Evolutionary conservation across 2,888 invertebrate genomes (phyloP), one percentile per base, ranked within the genome.

Genomic region (Ellobium chinense): DNA sequence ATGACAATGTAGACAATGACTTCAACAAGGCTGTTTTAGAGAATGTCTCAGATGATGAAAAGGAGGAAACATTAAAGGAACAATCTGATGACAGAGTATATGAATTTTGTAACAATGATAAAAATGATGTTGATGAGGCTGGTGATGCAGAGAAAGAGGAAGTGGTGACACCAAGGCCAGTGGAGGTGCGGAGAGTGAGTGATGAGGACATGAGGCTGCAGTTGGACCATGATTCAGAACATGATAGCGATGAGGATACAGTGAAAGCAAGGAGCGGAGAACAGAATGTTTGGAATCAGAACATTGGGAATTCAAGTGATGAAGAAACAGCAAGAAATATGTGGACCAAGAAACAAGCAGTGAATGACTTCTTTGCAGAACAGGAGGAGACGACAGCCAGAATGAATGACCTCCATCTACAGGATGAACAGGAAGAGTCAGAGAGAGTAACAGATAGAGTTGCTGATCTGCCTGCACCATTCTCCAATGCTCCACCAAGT

Each of bases 241-340:
- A 65, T 21, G 36, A 37, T 21, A 54, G 63, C 24, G 80, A 68
- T 39, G 78, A 14, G 31, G 73, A 68, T 7, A 65, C 27, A n/a
- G 29, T 31, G 34, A 56, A 31, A 34, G 77, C 65, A 37, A 37
- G 7, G 3, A 27, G 46, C 18, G 29, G 31, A 9, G 65, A n/a
- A 9, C 24, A 39, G 4, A 37, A 4, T 18, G 34, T 56, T 7
- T 62, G 65, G 72, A 72, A 29, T 60, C 77, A 27, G 36, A 37
- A 37, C 62, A 34, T 2, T 54, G 58, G 27, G 31, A 63, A 56
- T 31, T 29, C 58, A 2, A 58, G 39, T n/a, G 65, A 56, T 60
- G 77, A 78, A 39, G 60, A 78, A 36, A 39, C 77, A 21, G 3
- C 60, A 0, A 68, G 69, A 60, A 60, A 39, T 39, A 27, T 69